Percentiles rank a stretch among this genome's conserved stretches.
Evolutionary conservation across 1,140 invertebrate species (phyloP).

Genomic region (Physella acuta): DNA sequence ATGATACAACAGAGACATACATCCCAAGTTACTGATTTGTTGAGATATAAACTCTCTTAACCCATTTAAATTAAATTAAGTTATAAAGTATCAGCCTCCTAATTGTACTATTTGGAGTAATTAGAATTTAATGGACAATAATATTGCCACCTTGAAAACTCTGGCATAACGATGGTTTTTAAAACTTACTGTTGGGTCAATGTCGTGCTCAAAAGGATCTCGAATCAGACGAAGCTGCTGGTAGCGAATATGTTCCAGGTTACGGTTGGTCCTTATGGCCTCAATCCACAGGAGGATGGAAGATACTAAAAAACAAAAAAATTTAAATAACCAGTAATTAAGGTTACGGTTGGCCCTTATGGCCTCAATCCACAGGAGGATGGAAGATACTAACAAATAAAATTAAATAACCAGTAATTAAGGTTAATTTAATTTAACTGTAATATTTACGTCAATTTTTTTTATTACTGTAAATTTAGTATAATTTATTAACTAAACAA

Average conservation of each 20-base stretch:
- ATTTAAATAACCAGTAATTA: neutral
- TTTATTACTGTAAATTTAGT: too few species aligned
- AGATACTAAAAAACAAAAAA: slow-evolving; percentile 1
- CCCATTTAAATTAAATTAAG: too few species aligned
- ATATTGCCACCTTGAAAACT: too few species aligned
- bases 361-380: slow-evolving; percentile 8
- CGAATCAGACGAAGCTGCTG: slow-evolving; percentile 4
- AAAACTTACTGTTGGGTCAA: slow-evolving; percentile 10
- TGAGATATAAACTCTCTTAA: too few species aligned
- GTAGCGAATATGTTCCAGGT: neutral
- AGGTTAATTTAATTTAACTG: neutral
- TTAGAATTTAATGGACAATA: too few species aligned
- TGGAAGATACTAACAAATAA: neutral
- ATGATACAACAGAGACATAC: too few species aligned
- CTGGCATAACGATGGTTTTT: too few species aligned
- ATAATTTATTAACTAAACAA: too few species aligned
- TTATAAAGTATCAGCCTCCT: too few species aligned
- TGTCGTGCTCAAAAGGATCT: slow-evolving; percentile 12
- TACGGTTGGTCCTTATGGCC: neutral
- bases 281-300: slow-evolving; percentile 7
- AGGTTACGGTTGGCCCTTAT: neutral
- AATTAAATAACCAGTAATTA: neutral
- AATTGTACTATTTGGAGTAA: too few species aligned
- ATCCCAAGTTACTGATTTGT: too few species aligned
- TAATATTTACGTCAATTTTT: too few species aligned